phyloP scores from a whole-genome alignment of 2,113 vertebrate genomes.

The Potamarius usumacintae region DNA sequence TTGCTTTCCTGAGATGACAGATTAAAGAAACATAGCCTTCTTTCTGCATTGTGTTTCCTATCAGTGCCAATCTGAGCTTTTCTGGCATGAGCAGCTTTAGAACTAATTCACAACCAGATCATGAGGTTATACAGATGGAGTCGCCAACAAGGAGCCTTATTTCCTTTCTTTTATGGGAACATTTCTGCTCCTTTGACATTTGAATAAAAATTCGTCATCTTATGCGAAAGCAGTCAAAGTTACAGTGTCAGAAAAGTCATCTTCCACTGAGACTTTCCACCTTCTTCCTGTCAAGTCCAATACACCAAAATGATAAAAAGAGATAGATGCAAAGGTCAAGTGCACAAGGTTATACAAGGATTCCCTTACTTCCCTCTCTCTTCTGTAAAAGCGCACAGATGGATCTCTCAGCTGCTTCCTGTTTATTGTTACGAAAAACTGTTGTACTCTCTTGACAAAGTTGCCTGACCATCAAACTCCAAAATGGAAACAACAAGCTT shows the following conservation, averaged over 20 bases:
- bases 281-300: slow-evolving; percentile 18
- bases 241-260: slow-evolving; percentile 44
- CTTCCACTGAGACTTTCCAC: neutral
- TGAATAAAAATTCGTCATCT: slow-evolving; percentile 34
- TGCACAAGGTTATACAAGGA: slow-evolving; percentile 56
- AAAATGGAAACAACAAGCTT: slow-evolving; percentile 63
- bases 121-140: slow-evolving; percentile 13
- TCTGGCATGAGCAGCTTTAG: slow-evolving; percentile 23
- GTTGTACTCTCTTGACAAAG: slow-evolving; percentile 59
- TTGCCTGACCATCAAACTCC: slow-evolving; percentile 54
- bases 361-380: slow-evolving; percentile 19
- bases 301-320: slow-evolving; percentile 38
- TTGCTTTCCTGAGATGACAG: slow-evolving; percentile 18
- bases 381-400: slow-evolving; percentile 19
- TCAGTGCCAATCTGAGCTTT: slow-evolving; percentile 25
- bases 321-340: slow-evolving; percentile 67
- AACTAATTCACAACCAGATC: slow-evolving; percentile 32
- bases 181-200: slow-evolving; percentile 5
- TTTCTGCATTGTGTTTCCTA: slow-evolving; percentile 41
- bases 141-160: slow-evolving; percentile 3
- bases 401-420: slow-evolving; percentile 70
- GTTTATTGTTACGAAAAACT: slow-evolving; percentile 65
- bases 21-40: slow-evolving; percentile 1
- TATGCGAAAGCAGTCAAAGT: slow-evolving; percentile 47
- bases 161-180: slow-evolving; percentile 41